Conservation (phyloP, 2,888 invertebrate genomes). For the Trilocha varians region DNA sequence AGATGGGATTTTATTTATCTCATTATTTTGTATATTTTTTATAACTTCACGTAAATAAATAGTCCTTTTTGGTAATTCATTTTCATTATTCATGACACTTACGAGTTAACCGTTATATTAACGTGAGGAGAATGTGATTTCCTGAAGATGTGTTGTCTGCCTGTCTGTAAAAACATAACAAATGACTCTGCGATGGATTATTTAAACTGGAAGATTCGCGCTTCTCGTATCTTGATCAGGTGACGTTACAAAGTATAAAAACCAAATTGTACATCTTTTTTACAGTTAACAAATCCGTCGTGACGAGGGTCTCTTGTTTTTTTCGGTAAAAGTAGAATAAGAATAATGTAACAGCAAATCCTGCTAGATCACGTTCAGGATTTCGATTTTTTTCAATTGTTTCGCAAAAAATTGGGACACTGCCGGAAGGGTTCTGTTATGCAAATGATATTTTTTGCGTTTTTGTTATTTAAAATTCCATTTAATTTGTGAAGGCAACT, state of each 20-base stretch:
- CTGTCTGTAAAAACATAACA: too few species aligned
- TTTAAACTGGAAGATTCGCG: too few species aligned
- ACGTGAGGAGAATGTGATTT: too few species aligned
- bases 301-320: conserved; percentile 63
- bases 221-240: conserved; percentile 47
- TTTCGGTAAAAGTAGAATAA: conserved; percentile 50
- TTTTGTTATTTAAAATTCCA: conserved; percentile 3
- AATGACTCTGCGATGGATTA: too few species aligned
- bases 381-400: conserved; percentile 43
- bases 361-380: conserved; percentile 51
- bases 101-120: too few species aligned
- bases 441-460: conserved; percentile 14
- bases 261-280: conserved; percentile 63
- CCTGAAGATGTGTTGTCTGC: too few species aligned
- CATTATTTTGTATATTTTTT: too few species aligned
- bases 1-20: too few species aligned
- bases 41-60: too few species aligned
- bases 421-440: not conserved
- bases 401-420: conserved; percentile 19
- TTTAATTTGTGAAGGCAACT: conserved; percentile 9
- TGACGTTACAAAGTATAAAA: conserved; percentile 60
- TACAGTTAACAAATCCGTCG: conserved; percentile 65
- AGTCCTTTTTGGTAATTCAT: too few species aligned
- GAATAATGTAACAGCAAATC: conserved; percentile 57
- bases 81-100: too few species aligned